Conservation (phyloP, 2,113 vertebrate genomes). For the Piliocolobus tephrosceles region DNA sequence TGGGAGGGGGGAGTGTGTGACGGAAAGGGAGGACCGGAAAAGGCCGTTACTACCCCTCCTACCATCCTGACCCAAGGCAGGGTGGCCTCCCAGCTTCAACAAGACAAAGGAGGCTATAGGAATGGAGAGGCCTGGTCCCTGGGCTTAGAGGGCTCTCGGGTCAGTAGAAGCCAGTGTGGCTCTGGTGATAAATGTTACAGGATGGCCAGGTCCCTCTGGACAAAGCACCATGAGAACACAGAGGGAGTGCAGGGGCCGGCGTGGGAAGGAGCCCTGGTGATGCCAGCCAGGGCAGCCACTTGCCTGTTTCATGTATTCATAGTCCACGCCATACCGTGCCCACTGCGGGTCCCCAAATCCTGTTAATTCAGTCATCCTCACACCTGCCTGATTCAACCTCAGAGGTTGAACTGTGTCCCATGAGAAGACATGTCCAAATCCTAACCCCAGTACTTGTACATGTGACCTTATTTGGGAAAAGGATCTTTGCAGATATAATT, state of each 20-base stretch:
- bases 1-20: background rate
- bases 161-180: background rate
- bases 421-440: background rate
- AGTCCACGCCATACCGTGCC: background rate
- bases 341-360: rapidly evolving
- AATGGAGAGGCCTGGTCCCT: background rate
- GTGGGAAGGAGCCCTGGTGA: background rate
- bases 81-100: background rate
- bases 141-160: background rate
- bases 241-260: background rate
- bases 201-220: rapidly evolving
- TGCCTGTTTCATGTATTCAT: background rate
- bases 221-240: background rate
- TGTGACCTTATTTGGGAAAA: background rate
- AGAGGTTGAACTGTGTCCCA: background rate
- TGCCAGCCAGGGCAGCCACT: background rate
- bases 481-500: no score
- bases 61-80: background rate
- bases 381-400: background rate
- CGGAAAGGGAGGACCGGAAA: no score
- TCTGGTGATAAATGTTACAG: rapidly evolving
- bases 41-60: background rate
- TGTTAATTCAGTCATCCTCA: background rate
- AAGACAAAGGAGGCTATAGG: background rate
- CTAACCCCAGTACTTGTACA: background rate